A percentile compares a stretch with the other conserved stretches of the same genome.
phyloP scores from a whole-genome alignment of 2,888 invertebrate species.

The Scrobipalpa atriplicella region DNA sequence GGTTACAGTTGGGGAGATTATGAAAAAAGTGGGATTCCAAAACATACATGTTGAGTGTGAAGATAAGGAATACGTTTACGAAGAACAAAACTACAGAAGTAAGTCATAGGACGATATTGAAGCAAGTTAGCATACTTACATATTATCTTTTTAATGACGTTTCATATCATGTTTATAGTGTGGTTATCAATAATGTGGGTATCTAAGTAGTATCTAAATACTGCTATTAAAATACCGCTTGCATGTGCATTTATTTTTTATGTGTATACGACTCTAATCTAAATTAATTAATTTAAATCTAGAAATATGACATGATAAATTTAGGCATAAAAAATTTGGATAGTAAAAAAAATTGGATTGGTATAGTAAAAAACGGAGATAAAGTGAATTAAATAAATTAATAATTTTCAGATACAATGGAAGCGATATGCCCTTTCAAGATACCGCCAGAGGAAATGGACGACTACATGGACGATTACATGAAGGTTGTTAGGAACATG shows the following conservation, averaged over 20 bases:
- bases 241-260: too few relatives aligned
- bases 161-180: too few relatives aligned
- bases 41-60: conserved; percentile 83
- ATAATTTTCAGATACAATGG: conserved; percentile 15
- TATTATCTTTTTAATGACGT: too few relatives aligned
- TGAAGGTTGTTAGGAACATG: conserved; percentile 11
- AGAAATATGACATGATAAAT: too few relatives aligned
- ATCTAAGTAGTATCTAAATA: too few relatives aligned
- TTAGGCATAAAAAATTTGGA: too few relatives aligned
- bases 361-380: neutral
- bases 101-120: neutral
- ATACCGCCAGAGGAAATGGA: neutral
- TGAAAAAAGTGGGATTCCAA: conserved; percentile 84
- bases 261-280: too few relatives aligned
- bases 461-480: conserved; percentile 16
- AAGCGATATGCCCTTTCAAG: conserved; percentile 18
- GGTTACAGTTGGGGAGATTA: conserved; percentile 77
- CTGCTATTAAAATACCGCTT: too few relatives aligned
- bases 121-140: too few relatives aligned
- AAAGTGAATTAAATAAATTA: neutral
- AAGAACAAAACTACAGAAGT: conserved; percentile 37
- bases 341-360: too few relatives aligned
- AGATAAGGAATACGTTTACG: conserved; percentile 82
- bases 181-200: too few relatives aligned
- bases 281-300: too few relatives aligned